These are phyloP conservation scores for Kradibia gibbosae DNA, from an alignment of 1,140 invertebrate species.

Conservation along the genomic window DNA sequence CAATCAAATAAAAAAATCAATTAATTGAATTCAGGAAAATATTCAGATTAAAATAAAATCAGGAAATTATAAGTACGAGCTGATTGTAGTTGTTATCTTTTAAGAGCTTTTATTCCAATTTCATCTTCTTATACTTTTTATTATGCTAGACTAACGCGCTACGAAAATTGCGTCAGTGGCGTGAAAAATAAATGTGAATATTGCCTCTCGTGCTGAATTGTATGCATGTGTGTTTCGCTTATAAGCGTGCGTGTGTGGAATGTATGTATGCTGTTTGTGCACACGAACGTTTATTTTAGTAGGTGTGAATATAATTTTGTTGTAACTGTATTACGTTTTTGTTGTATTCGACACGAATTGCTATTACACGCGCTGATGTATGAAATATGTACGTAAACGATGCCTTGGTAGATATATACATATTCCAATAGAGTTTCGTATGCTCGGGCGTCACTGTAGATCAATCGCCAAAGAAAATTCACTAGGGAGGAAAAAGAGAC, in stretches of 20 bases:
- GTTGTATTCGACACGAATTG: neutral
- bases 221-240: neutral
- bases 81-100: neutral
- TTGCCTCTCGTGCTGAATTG: neutral
- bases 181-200: slow-evolving; percentile 31
- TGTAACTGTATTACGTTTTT: neutral
- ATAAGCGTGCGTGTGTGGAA: too few species aligned
- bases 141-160: neutral
- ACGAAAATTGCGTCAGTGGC: neutral
- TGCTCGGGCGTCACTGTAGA: neutral
- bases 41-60: neutral
- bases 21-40: neutral
- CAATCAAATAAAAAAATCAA: too few species aligned
- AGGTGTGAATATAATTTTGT: neutral
- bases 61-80: neutral
- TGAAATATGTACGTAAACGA: neutral
- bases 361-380: slow-evolving; percentile 17
- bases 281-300: too few species aligned
- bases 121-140: neutral
- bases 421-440: slow-evolving; percentile 7
- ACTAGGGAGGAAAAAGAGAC: slow-evolving; percentile 21
- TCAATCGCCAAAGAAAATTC: slow-evolving; percentile 39
- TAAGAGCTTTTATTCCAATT: neutral
- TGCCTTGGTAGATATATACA: neutral
- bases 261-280: too few species aligned